Base-by-base conservation (phyloP, 1,140 invertebrate genomes). In the Leguminivora glycinivorella region DNA sequence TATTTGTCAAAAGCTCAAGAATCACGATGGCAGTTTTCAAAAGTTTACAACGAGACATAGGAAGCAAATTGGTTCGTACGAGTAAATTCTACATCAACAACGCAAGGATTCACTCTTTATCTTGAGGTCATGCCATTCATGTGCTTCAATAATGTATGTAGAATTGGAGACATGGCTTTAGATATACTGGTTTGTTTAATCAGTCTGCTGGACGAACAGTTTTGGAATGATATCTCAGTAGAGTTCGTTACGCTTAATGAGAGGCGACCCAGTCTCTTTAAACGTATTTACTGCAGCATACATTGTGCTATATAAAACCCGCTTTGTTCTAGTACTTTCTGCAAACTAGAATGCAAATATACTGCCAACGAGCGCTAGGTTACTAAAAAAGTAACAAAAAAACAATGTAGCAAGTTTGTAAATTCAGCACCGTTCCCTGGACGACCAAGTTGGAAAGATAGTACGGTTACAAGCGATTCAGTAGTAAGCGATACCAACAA, bases 201-300 rank as follows among this genome's bases (percentile, higher is more conserved):
- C 14, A 6, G 19, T 10, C 7, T 1, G 17, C 17, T 52, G 1
- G 17, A 5, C 7, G n/a, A 10, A 19, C 47, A 3, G 4, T 52
- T 52, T 52, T 52, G 47, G 7, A 22, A 52, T 52, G 47, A 52
- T 4, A 22, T 9, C 6, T 9, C 47, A 22, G 47, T 52, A 7
- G 47, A 52, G 58, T 63, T 63, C 58, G 58, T 63, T 63, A 63
- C 26, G 25, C 58, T 29, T 63, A 63, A 63, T 63, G 58, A 63
- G 58, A 63, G 26, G 58, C 58, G 25, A 63, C 25, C 58, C 58
- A 29, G 58, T 29, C 58, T 63, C 58, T 29, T 29, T 17, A 29
- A 29, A 31, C 58, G 5, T 60, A 60, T 60, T 60, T 60, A 60
- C 56, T 29, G 24, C 24, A 60, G 10, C 26, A 17, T 5, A 63